Evolutionary conservation across 2,797 vertebrate genomes (phyloP), one percentile per base, ranked within the genome.

Genomic region (Crocodylus rhombifer): DNA sequence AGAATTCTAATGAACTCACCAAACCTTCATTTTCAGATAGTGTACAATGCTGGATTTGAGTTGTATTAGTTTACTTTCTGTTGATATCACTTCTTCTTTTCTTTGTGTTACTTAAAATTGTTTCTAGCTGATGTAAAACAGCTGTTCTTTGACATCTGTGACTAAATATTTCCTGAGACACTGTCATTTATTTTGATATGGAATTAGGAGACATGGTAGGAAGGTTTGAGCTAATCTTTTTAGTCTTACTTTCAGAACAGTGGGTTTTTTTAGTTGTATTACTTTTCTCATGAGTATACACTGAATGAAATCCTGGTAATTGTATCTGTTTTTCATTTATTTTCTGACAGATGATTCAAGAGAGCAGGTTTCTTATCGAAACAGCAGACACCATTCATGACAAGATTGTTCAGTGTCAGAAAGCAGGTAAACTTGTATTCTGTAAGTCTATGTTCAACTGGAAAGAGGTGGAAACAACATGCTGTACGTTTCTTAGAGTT

Each of bases 321-420:
- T 63, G 28, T 77, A 73, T 14, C 51, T 89, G 88, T 90, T 90
- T 80, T 73, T 74, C 25, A 1, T 96, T 94, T 95, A 13, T 95
- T 94, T 97, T 95, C 92, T 86, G 33, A 89, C 98, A 99, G 99
- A 99, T 99, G 98, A 99, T 99, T 93, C 97, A 98, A n/a, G 98
- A 99, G 86, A 99, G 99, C 98, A 99, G 98, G 76, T 98, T 98
- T 97, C 98, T 99, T 96, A 99, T 99, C 23, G 99, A 99, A 96
- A 98, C 96, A 2, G 99, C 99, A 17, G 99, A 99, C 82, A 91
- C 96, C 33, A 98, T 99, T 71, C 98, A 99, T 5, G 98, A 99
- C 97, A 98, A 98, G 97, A 99, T 99, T 71, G 98, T 98, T 82
- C 99, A 99, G 97, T 99, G 99, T 97, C 99, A 99, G 97, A 99